Conservation (phyloP, 2,888 invertebrate genomes). For the Caenorhabditis angaria region DNA sequence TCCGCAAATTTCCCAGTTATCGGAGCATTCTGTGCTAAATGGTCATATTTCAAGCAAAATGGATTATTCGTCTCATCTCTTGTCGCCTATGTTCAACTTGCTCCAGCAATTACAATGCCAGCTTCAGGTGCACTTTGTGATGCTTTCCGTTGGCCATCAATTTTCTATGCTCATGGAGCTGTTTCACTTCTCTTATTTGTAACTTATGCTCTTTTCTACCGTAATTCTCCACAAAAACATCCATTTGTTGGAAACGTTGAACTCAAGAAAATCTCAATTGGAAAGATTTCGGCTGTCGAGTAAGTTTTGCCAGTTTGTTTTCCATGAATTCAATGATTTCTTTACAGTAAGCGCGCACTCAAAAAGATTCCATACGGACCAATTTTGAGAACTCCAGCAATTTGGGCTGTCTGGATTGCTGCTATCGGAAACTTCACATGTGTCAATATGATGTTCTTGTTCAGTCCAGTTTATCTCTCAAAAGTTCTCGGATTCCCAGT, state of each 20-base stretch:
- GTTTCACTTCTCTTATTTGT: slow-evolving; percentile 63
- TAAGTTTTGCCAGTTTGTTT: slow-evolving; percentile 28
- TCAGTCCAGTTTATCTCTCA: slow-evolving; percentile 63
- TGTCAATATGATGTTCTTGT: slow-evolving; percentile 71
- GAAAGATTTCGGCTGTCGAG: slow-evolving; percentile 60
- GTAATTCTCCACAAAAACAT: slow-evolving; percentile 67
- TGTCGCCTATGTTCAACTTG: slow-evolving; percentile 69
- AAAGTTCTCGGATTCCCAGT: slow-evolving; percentile 67
- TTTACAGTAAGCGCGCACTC: slow-evolving; percentile 61
- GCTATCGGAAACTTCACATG: slow-evolving; percentile 70
- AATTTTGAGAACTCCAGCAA: slow-evolving; percentile 64
- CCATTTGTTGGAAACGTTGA: slow-evolving; percentile 70
- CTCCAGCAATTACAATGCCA: slow-evolving; percentile 68
- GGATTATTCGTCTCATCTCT: slow-evolving; percentile 70
- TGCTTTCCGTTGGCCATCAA: slow-evolving; percentile 64
- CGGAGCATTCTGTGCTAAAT: slow-evolving; percentile 69
- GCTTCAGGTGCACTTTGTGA: slow-evolving; percentile 56
- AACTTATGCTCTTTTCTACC: slow-evolving; percentile 64
- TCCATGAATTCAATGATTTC: background rate
- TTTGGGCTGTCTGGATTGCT: slow-evolving; percentile 71
- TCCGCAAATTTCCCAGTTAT: slow-evolving; percentile 71
- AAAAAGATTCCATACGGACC: slow-evolving; percentile 62
- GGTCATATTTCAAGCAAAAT: slow-evolving; percentile 71
- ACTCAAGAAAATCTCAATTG: slow-evolving; percentile 68
- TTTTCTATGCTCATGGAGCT: slow-evolving; percentile 69